These are phyloP conservation scores for Ursus arctos DNA, from an alignment of 2,113 vertebrate species.

Conservation along the genomic window DNA sequence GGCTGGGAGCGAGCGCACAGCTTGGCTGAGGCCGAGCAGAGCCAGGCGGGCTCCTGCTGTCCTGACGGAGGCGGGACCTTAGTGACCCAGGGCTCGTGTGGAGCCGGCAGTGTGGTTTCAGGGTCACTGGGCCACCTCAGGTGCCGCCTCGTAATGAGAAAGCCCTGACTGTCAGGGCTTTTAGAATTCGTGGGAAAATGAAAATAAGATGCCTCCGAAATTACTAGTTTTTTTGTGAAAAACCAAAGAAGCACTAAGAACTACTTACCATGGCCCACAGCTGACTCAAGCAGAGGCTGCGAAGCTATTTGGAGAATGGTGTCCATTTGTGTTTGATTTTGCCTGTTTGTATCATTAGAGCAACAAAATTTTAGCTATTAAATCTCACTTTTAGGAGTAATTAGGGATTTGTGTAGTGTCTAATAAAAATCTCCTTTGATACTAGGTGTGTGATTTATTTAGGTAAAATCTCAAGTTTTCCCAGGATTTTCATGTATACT, in stretches of 20 bases:
- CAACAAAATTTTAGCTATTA: background rate
- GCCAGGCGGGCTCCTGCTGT: background rate
- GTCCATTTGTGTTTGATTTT: background rate
- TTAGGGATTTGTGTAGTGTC: background rate
- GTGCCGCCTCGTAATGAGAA: rapidly evolving
- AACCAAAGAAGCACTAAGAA: background rate
- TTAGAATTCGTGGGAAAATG: background rate
- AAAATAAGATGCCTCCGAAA: background rate
- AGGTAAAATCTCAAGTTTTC: background rate
- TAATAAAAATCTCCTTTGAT: background rate
- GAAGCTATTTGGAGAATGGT: background rate
- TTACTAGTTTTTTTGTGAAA: background rate
- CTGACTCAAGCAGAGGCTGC: background rate
- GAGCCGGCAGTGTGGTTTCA: background rate
- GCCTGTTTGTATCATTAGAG: background rate
- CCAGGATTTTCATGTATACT: background rate
- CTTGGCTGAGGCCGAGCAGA: no score
- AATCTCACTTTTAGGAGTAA: background rate
- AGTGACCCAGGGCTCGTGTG: background rate
- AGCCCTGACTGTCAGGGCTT: no score
- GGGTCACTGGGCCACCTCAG: no score
- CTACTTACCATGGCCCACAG: background rate
- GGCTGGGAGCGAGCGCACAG: background rate
- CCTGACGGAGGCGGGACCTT: background rate
- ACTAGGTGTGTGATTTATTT: background rate